These are phyloP conservation scores for Phasianus colchicus DNA, from an alignment of 2,113 vertebrate species.

Conservation along the genomic window DNA sequence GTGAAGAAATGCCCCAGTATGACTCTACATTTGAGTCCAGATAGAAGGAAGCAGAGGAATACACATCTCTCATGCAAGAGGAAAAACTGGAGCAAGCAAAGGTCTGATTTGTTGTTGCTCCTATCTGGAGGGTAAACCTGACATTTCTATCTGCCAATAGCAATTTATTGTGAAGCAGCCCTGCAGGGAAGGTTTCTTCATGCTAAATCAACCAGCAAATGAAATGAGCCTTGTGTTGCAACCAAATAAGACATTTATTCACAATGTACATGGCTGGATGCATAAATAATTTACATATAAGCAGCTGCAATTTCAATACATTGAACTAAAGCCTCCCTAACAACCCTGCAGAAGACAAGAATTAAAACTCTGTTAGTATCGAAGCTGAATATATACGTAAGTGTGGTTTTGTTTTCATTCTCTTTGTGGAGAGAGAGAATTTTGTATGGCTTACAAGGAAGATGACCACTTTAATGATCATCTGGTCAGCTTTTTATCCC, in stretches of 20 bases:
- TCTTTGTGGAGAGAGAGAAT: background rate
- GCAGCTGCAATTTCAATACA: background rate
- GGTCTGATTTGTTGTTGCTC: slow-evolving; percentile 16
- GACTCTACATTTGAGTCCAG: background rate
- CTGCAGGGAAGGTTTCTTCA: background rate
- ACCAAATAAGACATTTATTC: slow-evolving; percentile 10
- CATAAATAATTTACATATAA: slow-evolving; percentile 30
- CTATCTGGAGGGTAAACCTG: slow-evolving; percentile 37
- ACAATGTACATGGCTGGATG: background rate
- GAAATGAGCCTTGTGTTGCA: background rate
- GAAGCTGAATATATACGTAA: background rate
- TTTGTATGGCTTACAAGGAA: background rate
- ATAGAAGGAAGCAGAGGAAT: background rate
- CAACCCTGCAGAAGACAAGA: background rate
- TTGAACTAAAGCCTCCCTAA: background rate
- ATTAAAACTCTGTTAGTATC: background rate
- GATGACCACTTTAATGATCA: background rate
- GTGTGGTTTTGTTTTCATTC: background rate
- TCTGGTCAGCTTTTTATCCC: background rate
- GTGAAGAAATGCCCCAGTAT: rapidly evolving
- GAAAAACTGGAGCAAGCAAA: background rate
- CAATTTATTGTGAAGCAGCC: slow-evolving; percentile 6
- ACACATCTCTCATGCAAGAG: background rate
- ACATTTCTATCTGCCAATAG: slow-evolving; percentile 68
- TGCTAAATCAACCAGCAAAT: slow-evolving; percentile 25